phyloP scores from a whole-genome alignment of 2,888 invertebrate genomes.

The Trisateles emortualis region DNA sequence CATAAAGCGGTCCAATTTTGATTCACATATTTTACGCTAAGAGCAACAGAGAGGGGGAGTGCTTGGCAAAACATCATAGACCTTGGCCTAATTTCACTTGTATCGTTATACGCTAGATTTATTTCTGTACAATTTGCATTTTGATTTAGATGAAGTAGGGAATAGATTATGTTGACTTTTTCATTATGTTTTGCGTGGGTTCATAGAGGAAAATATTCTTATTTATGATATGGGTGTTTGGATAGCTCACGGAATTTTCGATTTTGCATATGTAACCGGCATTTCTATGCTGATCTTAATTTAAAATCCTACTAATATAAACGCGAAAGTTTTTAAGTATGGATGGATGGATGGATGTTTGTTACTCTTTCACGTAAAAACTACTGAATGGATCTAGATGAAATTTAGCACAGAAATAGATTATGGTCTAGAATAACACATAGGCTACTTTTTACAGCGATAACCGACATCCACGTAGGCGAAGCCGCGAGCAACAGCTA shows the following conservation, averaged over 20 bases:
- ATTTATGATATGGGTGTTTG: background rate
- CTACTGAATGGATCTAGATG: too few relatives aligned
- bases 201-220: background rate
- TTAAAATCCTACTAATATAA: too few relatives aligned
- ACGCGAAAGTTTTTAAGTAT: too few relatives aligned
- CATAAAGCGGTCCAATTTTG: constrained; percentile 19
- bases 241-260: background rate
- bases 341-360: too few relatives aligned
- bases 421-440: too few relatives aligned
- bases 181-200: background rate
- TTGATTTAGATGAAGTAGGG: constrained; percentile 2
- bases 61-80: constrained; percentile 21
- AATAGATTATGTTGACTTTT: constrained; percentile 1
- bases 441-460: too few relatives aligned
- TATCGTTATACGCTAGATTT: constrained; percentile 12
- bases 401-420: too few relatives aligned
- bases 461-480: too few relatives aligned
- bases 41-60: constrained; percentile 8
- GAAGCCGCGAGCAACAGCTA: too few relatives aligned
- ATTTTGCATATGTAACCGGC: too few relatives aligned
- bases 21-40: constrained; percentile 26
- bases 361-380: too few relatives aligned
- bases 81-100: constrained; percentile 26
- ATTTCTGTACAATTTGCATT: constrained; percentile 14
- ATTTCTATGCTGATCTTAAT: too few relatives aligned